Conservation (phyloP, 2,888 invertebrate genomes). For the Hyles lineata region DNA sequence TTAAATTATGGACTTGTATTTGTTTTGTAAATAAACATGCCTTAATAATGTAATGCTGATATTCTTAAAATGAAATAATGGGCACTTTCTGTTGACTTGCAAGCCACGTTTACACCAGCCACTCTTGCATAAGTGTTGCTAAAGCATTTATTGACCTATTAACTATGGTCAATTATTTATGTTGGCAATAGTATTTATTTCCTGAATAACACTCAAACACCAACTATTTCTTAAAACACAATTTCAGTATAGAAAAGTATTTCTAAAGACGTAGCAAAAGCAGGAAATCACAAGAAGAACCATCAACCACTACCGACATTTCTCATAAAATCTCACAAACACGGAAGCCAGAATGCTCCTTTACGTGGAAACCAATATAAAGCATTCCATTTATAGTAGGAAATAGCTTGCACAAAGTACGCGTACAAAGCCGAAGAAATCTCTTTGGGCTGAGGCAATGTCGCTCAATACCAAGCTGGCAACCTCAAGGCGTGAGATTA, state of each 20-base stretch:
- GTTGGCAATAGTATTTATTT: no score
- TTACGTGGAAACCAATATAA: slow-evolving; percentile 22
- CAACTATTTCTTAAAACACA: no score
- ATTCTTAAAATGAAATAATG: no score
- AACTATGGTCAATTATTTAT: no score
- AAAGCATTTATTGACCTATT: no score
- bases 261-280: background rate
- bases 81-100: no score
- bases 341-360: slow-evolving; percentile 6
- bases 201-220: no score
- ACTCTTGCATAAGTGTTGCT: no score
- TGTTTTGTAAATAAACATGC: background rate
- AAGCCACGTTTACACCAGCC: no score
- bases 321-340: background rate
- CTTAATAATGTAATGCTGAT: background rate
- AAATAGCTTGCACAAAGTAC: slow-evolving; percentile 18
- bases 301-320: background rate
- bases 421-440: slow-evolving; percentile 13
- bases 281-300: background rate
- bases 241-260: no score
- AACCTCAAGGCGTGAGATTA: slow-evolving; percentile 8
- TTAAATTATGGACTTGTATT: background rate
- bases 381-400: slow-evolving; percentile 24
- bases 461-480: background rate
- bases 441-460: slow-evolving; percentile 15